Conservation (phyloP, 2,888 invertebrate genomes). For the Agrotis ipsilon region DNA sequence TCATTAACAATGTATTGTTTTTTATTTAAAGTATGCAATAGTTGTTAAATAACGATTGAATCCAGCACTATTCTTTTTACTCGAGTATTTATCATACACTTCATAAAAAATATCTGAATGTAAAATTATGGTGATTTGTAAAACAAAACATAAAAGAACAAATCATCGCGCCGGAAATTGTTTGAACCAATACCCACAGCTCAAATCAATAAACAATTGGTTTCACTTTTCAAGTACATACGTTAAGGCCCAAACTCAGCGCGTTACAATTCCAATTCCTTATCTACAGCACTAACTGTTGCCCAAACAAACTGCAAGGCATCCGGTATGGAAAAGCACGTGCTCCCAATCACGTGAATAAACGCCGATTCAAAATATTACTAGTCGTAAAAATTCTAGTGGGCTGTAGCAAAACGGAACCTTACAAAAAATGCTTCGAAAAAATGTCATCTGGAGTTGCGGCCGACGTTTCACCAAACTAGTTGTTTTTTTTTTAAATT, state of each 20-base stretch:
- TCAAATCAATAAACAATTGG: constrained; percentile 40
- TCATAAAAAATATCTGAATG: neutral
- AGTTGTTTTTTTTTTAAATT: neutral
- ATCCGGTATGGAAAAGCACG: constrained; percentile 68
- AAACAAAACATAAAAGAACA: neutral
- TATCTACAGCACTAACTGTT: constrained; percentile 61
- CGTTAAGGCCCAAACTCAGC: constrained; percentile 24
- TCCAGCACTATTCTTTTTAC: neutral
- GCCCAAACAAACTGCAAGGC: constrained; percentile 67
- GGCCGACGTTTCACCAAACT: constrained; percentile 3
- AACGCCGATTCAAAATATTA: constrained; percentile 71
- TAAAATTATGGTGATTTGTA: neutral
- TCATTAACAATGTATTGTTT: neutral
- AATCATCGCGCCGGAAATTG: constrained; percentile 8
- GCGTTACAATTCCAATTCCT: constrained; percentile 55
- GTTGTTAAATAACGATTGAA: neutral
- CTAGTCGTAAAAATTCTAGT: constrained; percentile 71
- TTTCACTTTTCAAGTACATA: constrained; percentile 21
- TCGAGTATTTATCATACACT: neutral
- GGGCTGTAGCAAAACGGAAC: constrained; percentile 55
- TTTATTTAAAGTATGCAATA: neutral
- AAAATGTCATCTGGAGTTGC: constrained; percentile 18
- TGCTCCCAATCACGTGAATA: constrained; percentile 67
- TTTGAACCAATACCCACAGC: neutral
- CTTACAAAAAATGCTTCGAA: constrained; percentile 40